Evolutionary conservation across 2,888 invertebrate genomes (phyloP).

Genomic region (Autographa pulchrina): DNA sequence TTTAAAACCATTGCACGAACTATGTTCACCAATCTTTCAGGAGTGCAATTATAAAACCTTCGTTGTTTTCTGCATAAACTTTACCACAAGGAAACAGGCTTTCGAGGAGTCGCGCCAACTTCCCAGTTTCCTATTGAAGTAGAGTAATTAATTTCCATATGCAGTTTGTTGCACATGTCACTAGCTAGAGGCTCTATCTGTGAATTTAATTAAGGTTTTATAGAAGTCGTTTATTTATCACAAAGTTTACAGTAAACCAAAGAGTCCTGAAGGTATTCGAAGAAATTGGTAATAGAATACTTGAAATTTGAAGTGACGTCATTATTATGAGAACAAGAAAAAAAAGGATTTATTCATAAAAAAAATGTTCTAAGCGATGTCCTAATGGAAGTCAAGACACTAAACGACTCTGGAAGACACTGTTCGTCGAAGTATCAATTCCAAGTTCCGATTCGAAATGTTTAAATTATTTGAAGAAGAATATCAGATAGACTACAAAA

Average conservation of each 20-base stretch:
- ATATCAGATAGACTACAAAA: no score
- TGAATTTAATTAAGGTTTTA: neutral
- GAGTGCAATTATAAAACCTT: neutral
- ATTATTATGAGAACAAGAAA: no score
- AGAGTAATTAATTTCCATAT: slow-evolving; percentile 25
- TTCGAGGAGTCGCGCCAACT: slow-evolving; percentile 5
- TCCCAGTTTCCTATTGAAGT: slow-evolving; percentile 20
- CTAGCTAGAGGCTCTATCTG: neutral
- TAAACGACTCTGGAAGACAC: no score
- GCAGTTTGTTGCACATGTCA: slow-evolving; percentile 2
- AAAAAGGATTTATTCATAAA: no score
- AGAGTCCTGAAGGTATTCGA: neutral
- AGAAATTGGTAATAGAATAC: no score
- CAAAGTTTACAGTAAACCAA: neutral
- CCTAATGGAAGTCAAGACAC: no score
- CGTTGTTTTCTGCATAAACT: slow-evolving; percentile 25
- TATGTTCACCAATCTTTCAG: neutral
- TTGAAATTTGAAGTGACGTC: no score
- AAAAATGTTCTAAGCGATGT: no score
- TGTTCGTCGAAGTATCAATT: no score
- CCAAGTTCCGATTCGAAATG: no score
- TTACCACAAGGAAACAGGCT: slow-evolving; percentile 23
- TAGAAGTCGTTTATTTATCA: neutral
- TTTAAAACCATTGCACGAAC: neutral
- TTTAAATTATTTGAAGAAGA: no score